These are phyloP conservation scores for Colletes gigas DNA, from an alignment of 1,140 invertebrate species.

Conservation along the genomic window DNA sequence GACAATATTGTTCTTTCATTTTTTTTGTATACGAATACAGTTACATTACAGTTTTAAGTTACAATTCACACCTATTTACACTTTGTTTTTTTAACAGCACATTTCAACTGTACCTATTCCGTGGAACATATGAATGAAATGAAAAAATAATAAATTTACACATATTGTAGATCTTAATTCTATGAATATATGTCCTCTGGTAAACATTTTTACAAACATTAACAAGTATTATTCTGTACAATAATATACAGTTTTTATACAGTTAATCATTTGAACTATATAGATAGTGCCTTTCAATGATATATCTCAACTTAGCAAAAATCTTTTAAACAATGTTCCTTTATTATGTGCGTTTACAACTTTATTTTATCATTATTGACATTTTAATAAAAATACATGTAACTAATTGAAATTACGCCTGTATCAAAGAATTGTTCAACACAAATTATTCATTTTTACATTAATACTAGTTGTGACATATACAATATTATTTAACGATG, in stretches of 20 bases:
- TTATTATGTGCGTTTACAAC: neutral
- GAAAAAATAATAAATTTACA: neutral
- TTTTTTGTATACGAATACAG: slow-evolving; percentile 11
- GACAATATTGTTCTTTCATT: neutral
- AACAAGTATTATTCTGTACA: neutral
- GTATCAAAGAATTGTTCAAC: neutral
- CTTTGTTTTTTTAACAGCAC: neutral
- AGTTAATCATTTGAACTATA: neutral
- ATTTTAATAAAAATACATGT: neutral
- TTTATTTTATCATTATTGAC: neutral
- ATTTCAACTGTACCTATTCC: neutral
- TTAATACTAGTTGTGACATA: neutral
- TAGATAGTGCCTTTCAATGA: slow-evolving; percentile 15
- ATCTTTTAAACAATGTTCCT: neutral
- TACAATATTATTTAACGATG: neutral
- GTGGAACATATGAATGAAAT: neutral
- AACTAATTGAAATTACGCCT: neutral
- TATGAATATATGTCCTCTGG: slow-evolving; percentile 1
- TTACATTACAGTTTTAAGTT: slow-evolving; percentile 28
- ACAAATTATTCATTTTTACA: neutral
- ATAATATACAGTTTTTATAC: slow-evolving; percentile 15
- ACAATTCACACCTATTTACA: slow-evolving; percentile 16
- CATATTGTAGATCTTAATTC: neutral
- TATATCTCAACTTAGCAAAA: neutral
- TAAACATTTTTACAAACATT: slow-evolving; percentile 17